Percentiles rank a stretch among this genome's conserved stretches.
phyloP scores from a whole-genome alignment of 2,113 vertebrate species.

The Aspiorhynchus laticeps region DNA sequence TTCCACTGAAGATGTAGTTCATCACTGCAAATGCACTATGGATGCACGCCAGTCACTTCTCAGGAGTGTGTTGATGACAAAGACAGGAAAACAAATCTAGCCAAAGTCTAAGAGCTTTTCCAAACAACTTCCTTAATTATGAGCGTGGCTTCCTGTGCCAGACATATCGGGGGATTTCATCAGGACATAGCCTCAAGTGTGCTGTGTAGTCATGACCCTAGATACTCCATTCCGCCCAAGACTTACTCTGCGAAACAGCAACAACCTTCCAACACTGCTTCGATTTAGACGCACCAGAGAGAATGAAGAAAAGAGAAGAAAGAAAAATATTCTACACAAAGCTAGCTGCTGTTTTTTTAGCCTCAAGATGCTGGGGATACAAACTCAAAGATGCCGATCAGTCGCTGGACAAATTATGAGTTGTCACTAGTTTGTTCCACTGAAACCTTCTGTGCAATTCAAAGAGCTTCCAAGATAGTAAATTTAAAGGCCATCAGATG shows the following conservation, averaged over 20 bases:
- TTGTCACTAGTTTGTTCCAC: slow-evolving; percentile 29
- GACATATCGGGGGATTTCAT: slow-evolving; percentile 49
- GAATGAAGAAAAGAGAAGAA: not conserved
- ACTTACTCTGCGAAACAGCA: not conserved
- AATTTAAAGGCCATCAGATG: slow-evolving; percentile 27
- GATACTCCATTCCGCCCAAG: not conserved
- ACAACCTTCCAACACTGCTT: slow-evolving; percentile 17
- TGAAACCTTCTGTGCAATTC: slow-evolving; percentile 26
- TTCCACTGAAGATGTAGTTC: slow-evolving; percentile 93
- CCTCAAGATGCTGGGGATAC: slow-evolving; percentile 17
- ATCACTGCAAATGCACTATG: slow-evolving; percentile 75
- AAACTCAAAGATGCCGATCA: slow-evolving; percentile 27
- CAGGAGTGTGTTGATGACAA: slow-evolving; percentile 62
- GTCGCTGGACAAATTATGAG: slow-evolving; percentile 19
- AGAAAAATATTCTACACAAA: slow-evolving; percentile 3
- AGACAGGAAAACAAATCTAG: slow-evolving; percentile 18
- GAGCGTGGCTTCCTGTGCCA: slow-evolving; percentile 49
- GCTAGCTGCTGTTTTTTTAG: slow-evolving; percentile 11
- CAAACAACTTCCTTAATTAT: slow-evolving; percentile 57
- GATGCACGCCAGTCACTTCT: slow-evolving; percentile 7
- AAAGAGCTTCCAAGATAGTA: slow-evolving; percentile 5
- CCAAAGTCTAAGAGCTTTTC: slow-evolving; percentile 17
- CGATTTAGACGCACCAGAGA: not conserved
- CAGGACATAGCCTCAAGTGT: slow-evolving; percentile 14
- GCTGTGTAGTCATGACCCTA: slow-evolving; percentile 18